Evolutionary conservation across 1,140 invertebrate species (phyloP).

Genomic region (Hestina assimilis): DNA sequence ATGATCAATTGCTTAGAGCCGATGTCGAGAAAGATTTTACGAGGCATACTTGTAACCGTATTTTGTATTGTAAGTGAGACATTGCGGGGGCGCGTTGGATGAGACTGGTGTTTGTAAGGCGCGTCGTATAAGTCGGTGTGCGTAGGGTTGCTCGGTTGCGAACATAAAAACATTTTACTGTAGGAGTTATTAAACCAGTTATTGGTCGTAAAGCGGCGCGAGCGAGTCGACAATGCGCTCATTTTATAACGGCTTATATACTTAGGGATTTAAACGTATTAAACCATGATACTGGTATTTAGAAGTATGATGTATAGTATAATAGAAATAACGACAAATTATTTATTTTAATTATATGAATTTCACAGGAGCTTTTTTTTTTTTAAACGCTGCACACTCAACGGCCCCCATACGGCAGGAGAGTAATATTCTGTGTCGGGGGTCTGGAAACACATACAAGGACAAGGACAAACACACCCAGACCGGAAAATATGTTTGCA

Average conservation of each 20-base stretch:
- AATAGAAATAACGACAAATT: neutral
- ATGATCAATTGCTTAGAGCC: neutral
- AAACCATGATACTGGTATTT: neutral
- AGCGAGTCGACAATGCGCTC: constrained; percentile 9
- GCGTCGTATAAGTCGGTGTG: neutral
- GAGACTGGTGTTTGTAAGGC: neutral
- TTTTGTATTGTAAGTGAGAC: neutral
- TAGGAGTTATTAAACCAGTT: constrained; percentile 7
- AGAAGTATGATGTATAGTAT: neutral
- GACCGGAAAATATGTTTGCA: too few species aligned
- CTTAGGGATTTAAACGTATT: constrained; percentile 3
- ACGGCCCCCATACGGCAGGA: too few species aligned
- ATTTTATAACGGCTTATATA: constrained; percentile 9
- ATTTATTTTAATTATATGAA: neutral
- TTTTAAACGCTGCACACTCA: too few species aligned
- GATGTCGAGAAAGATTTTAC: neutral
- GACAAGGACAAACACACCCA: too few species aligned
- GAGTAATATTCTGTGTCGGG: too few species aligned
- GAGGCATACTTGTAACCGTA: neutral
- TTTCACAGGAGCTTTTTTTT: too few species aligned
- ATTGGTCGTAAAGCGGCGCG: constrained; percentile 5
- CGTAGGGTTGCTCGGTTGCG: neutral
- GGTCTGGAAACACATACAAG: too few species aligned
- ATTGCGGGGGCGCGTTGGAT: neutral
- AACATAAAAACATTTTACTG: constrained; percentile 13